Conservation (phyloP, 2,113 vertebrate genomes). For the Athene cunicularia region DNA sequence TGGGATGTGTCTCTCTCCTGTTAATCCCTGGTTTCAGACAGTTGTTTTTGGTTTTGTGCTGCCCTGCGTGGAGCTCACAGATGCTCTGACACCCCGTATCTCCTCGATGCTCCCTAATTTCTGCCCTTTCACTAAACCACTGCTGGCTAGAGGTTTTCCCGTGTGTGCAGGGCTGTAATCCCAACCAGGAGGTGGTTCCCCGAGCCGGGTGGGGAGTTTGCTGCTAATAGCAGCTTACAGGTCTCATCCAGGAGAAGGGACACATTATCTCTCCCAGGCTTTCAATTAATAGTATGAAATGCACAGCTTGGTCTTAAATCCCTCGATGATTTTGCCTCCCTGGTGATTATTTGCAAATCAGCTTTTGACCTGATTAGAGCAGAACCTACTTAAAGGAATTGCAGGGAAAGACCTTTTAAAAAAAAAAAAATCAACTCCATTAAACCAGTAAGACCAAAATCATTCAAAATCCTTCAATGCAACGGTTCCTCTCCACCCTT, state of each 20-base stretch:
- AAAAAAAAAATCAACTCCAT: background rate
- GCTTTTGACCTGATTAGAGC: conserved; percentile 71
- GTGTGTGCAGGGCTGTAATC: background rate
- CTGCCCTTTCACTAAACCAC: background rate
- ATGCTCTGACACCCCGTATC: rapidly evolving
- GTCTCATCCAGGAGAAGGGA: background rate
- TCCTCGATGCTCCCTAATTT: background rate
- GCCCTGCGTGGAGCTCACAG: rapidly evolving
- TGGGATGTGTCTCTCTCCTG: rapidly evolving
- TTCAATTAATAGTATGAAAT: conserved; percentile 76
- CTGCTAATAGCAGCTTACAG: conserved; percentile 43
- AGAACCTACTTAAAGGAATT: conserved; percentile 20
- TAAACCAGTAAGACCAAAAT: background rate
- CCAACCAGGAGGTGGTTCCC: background rate
- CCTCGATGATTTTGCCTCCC: background rate
- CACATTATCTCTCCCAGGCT: conserved; percentile 49
- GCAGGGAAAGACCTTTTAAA: background rate
- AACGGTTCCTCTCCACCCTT: background rate
- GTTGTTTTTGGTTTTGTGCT: rapidly evolving
- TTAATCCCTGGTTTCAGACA: background rate
- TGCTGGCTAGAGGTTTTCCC: background rate
- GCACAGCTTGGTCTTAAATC: conserved; percentile 45
- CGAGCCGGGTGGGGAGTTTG: background rate
- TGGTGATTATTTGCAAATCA: conserved; percentile 73
- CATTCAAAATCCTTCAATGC: background rate